These are phyloP conservation scores for Odontesthes bonariensis DNA, from an alignment of 2,113 vertebrate genomes.

Conservation along the genomic window DNA sequence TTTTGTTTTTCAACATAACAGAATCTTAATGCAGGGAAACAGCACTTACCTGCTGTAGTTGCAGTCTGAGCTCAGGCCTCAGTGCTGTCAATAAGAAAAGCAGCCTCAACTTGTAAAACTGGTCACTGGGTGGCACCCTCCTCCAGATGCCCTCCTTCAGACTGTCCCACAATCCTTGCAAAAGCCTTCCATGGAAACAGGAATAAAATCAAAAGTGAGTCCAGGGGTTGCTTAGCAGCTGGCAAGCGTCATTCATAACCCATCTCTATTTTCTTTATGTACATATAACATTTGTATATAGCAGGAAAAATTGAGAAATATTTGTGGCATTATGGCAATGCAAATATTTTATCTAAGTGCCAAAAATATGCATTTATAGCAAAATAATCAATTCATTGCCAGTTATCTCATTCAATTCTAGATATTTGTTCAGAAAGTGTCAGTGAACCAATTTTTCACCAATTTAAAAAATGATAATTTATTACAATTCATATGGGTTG, in stretches of 20 bases:
- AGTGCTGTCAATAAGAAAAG: constrained; percentile 82
- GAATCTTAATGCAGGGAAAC: not conserved
- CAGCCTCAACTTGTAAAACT: constrained; percentile 79
- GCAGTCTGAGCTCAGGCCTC: constrained; percentile 72
- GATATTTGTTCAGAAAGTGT: too few relatives aligned
- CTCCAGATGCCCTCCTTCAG: constrained; percentile 62
- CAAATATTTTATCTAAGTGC: too few relatives aligned
- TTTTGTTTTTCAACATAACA: too few relatives aligned
- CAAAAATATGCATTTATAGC: too few relatives aligned
- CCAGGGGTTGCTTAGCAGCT: constrained; percentile 23
- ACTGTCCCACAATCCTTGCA: constrained; percentile 69
- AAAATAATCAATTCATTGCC: too few relatives aligned
- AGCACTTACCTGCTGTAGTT: constrained; percentile 54
- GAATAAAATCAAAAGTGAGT: not conserved
- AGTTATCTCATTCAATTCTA: too few relatives aligned
- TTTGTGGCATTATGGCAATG: too few relatives aligned
- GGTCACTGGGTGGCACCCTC: constrained; percentile 40
- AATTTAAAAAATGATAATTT: too few relatives aligned
- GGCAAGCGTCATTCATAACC: not conserved
- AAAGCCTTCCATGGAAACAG: constrained; percentile 56
- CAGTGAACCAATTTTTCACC: too few relatives aligned
- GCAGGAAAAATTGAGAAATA: too few relatives aligned
- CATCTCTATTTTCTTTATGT: not conserved
- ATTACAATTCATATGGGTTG: too few relatives aligned
- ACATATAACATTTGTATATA: not conserved